Evolutionary conservation across 2,888 invertebrate species (phyloP).

Genomic region (Luperina nickerlii): DNA sequence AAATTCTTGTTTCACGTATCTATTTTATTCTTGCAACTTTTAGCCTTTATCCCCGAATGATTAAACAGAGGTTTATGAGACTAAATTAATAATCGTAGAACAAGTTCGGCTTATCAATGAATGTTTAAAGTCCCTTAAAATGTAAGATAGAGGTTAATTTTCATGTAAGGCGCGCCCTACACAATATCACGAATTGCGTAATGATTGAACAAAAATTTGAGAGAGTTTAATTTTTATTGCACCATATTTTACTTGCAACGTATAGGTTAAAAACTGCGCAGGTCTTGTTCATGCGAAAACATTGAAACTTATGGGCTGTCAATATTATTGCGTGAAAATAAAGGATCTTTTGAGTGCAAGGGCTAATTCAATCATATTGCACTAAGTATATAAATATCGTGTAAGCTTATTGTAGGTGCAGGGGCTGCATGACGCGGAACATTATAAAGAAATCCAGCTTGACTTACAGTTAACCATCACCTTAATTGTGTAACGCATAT

Average conservation of each 20-base stretch:
- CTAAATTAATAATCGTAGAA: constrained; percentile 2
- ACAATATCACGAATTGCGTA: background rate
- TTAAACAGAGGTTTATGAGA: constrained; percentile 16
- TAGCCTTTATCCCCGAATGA: background rate
- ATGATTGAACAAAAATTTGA: background rate
- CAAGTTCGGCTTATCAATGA: constrained; percentile 13
- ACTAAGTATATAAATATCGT: too few species aligned
- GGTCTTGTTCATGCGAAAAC: too few species aligned
- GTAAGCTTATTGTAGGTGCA: too few species aligned
- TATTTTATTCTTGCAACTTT: constrained; percentile 17
- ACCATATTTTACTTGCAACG: too few species aligned
- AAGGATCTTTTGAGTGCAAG: too few species aligned
- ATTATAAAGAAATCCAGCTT: background rate
- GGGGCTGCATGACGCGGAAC: background rate
- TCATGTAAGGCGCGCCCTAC: background rate
- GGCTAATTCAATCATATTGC: too few species aligned
- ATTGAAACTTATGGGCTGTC: too few species aligned
- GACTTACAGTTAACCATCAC: background rate
- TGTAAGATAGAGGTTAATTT: background rate
- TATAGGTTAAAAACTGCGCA: background rate
- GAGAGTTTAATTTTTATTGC: background rate
- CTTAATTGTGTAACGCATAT: too few species aligned
- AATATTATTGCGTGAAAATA: background rate
- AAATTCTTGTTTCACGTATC: constrained; percentile 1
- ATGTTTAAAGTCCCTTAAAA: background rate